Conservation (phyloP, 1,140 invertebrate genomes). For the Drosophila nasuta region DNA sequence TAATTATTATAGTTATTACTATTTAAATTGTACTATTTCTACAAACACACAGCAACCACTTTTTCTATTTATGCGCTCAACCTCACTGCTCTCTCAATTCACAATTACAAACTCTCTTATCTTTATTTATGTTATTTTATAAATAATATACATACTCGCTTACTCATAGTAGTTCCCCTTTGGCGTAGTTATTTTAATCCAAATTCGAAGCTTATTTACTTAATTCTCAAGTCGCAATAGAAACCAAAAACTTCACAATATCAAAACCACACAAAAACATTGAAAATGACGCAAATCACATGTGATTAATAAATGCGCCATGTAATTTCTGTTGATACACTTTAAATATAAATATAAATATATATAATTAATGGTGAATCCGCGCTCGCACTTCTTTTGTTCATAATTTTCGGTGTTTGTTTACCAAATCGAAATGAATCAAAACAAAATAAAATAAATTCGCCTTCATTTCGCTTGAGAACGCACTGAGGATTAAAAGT, state of each 20-base stretch:
- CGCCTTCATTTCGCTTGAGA: slow-evolving; percentile 10
- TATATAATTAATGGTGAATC: neutral
- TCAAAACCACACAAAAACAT: slow-evolving; percentile 3
- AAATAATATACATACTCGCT: too few relatives aligned
- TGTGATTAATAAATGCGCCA: slow-evolving; percentile 11
- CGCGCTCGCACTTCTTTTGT: neutral
- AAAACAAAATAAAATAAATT: neutral
- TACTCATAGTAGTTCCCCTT: too few relatives aligned
- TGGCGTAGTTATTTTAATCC: neutral
- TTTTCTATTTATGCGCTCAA: too few relatives aligned
- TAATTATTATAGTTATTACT: too few relatives aligned
- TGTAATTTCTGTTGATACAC: slow-evolving; percentile 11
- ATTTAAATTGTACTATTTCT: too few relatives aligned
- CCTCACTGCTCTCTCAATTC: too few relatives aligned
- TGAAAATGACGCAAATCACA: slow-evolving; percentile 15
- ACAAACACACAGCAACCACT: too few relatives aligned
- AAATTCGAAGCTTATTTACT: neutral
- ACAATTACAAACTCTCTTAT: too few relatives aligned
- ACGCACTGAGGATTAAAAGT: slow-evolving; percentile 2
- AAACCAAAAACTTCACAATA: neutral
- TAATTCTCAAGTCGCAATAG: slow-evolving; percentile 2
- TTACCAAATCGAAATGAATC: slow-evolving; percentile 1
- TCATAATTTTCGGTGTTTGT: slow-evolving; percentile 9
- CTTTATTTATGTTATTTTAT: too few relatives aligned
- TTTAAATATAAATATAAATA: neutral